phyloP scores from a whole-genome alignment of 2,113 vertebrate species.

The Gymnobelideus leadbeateri region DNA sequence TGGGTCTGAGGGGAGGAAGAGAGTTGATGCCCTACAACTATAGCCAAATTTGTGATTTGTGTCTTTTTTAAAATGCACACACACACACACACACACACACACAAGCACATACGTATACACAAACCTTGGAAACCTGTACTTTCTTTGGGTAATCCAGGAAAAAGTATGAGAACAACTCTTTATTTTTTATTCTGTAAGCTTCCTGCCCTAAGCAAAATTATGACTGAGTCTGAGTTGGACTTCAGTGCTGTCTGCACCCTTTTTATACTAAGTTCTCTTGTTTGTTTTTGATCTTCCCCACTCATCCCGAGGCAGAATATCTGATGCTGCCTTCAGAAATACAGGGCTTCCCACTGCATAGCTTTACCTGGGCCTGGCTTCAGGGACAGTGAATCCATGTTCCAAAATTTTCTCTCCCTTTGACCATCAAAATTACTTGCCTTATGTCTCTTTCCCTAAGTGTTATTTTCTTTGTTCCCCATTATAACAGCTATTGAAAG shows the following conservation, averaged over 20 bases:
- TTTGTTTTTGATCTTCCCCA: neutral
- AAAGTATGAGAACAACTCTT: constrained; percentile 53
- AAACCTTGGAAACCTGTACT: neutral
- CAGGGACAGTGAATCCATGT: constrained; percentile 5
- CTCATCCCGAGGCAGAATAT: neutral
- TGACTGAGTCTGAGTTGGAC: constrained; percentile 2
- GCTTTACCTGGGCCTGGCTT: neutral
- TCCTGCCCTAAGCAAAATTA: constrained; percentile 17
- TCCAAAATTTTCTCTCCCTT: constrained; percentile 7
- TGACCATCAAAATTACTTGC: neutral
- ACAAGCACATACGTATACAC: neutral
- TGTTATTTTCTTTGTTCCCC: constrained; percentile 7
- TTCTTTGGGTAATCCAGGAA: constrained; percentile 18
- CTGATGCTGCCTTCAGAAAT: neutral
- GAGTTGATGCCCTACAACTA: constrained; percentile 50
- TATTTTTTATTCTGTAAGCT: constrained; percentile 54
- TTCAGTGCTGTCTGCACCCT: neutral
- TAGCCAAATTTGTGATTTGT: constrained; percentile 69
- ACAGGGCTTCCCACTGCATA: neutral
- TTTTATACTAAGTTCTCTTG: neutral
- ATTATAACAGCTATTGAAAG: neutral
- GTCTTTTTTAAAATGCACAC: constrained; percentile 68
- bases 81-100: neutral
- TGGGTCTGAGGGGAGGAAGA: constrained; percentile 54
- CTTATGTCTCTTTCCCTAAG: neutral